phyloP scores from a whole-genome alignment of 2,113 vertebrate species.

The Paedocypris sp. region DNA sequence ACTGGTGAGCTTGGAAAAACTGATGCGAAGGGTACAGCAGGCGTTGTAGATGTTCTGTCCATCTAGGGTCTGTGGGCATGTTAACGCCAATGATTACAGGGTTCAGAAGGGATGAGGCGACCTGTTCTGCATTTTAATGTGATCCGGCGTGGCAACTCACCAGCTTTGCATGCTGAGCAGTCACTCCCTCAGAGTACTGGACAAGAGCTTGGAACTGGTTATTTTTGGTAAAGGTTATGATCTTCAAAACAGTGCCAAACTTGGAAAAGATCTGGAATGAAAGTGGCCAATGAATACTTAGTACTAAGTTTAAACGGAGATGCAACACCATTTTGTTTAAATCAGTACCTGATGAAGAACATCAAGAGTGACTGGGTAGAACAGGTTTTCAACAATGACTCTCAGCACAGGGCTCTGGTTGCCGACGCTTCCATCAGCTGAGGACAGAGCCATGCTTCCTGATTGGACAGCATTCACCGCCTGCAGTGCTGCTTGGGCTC shows the following conservation, averaged over 20 bases:
- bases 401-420: conserved; percentile 84
- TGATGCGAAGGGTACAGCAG: conserved; percentile 90
- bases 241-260: conserved; percentile 89
- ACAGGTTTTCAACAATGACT: conserved; percentile 94
- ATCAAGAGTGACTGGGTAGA: conserved; percentile 94
- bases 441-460: conserved; percentile 63
- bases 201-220: conserved; percentile 93
- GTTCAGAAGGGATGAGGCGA: not conserved
- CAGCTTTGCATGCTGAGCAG: conserved; percentile 88
- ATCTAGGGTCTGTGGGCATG: conserved; percentile 72
- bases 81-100: not conserved
- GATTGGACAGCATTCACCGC: conserved; percentile 84
- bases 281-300: not conserved
- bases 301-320: too few species aligned
- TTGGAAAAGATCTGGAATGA: conserved; percentile 87
- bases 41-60: conserved; percentile 98
- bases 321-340: not conserved
- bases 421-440: conserved; percentile 46
- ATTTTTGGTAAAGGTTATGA: conserved; percentile 97
- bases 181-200: conserved; percentile 83
- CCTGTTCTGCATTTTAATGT: not conserved
- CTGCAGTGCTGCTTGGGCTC: conserved; percentile 88
- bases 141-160: conserved; percentile 50
- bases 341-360: conserved; percentile 84
- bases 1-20: conserved; percentile 95